Conservation (phyloP, 2,888 invertebrate species). For the Tipula unca region DNA sequence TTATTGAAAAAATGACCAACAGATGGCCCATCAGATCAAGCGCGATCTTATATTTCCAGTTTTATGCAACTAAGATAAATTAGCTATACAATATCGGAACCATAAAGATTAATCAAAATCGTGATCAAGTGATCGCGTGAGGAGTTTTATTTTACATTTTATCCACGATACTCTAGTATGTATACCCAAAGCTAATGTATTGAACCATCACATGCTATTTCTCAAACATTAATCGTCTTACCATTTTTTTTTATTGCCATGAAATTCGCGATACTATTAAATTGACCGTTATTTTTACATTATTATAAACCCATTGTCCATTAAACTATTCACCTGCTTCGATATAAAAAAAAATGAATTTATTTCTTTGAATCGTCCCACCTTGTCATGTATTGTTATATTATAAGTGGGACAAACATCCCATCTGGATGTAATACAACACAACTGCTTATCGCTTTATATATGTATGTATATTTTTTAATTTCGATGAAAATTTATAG, state of each 20-base stretch:
- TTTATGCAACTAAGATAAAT: too few relatives aligned
- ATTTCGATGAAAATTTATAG: not conserved
- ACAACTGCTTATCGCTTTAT: not conserved
- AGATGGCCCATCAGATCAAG: too few relatives aligned
- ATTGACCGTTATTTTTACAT: not conserved
- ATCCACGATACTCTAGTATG: too few relatives aligned
- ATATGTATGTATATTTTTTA: not conserved
- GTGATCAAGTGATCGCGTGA: too few relatives aligned
- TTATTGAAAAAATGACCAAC: too few relatives aligned
- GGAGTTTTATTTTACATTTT: too few relatives aligned
- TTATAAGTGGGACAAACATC: not conserved
- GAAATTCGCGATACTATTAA: not conserved
- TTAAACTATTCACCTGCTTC: not conserved
- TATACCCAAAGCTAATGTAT: not conserved
- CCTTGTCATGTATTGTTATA: not conserved
- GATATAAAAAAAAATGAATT: not conserved
- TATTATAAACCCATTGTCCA: not conserved
- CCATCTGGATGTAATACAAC: not conserved
- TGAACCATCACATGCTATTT: not conserved
- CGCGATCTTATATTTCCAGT: too few relatives aligned
- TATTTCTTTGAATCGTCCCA: not conserved
- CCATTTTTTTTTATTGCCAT: not conserved
- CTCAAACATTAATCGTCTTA: not conserved
- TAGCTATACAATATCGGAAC: too few relatives aligned
- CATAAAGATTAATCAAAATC: too few relatives aligned